Conservation (phyloP, 2,113 vertebrate genomes). For the Lepus americanus region DNA sequence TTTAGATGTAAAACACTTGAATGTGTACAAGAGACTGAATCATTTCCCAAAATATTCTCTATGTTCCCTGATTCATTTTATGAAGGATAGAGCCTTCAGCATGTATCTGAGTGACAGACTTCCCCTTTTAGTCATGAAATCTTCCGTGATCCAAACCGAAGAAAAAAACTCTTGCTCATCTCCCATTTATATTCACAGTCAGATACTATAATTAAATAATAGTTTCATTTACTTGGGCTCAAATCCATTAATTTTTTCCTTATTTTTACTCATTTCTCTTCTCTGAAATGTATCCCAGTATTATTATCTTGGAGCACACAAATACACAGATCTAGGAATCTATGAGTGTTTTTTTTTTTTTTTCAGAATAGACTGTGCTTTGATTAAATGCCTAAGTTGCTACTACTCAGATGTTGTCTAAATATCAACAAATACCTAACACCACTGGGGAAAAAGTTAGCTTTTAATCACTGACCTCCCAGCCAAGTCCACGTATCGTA, state of each 20-base stretch:
- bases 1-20: constrained; percentile 54
- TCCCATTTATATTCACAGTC: constrained; percentile 76
- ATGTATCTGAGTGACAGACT: constrained; percentile 68
- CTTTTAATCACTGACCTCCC: constrained; percentile 85
- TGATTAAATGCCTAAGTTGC: constrained; percentile 86
- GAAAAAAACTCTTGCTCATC: constrained; percentile 35
- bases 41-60: constrained; percentile 59
- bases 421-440: constrained; percentile 83
- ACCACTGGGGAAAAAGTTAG: constrained; percentile 76
- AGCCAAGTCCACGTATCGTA: constrained; percentile 72
- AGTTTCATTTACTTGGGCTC: constrained; percentile 81
- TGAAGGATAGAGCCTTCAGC: constrained; percentile 58
- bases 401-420: constrained; percentile 82
- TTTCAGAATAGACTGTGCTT: constrained; percentile 76
- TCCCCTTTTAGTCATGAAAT: constrained; percentile 68
- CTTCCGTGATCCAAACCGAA: constrained; percentile 49
- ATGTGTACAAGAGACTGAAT: constrained; percentile 21
- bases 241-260: constrained; percentile 74
- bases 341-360: constrained; percentile 76
- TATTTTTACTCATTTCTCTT: constrained; percentile 71
- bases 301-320: constrained; percentile 79
- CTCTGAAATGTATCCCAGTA: constrained; percentile 73
- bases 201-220: constrained; percentile 80
- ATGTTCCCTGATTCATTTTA: constrained; percentile 54
- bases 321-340: constrained; percentile 80